Base-by-base conservation (phyloP, 2,113 vertebrate genomes). In the Scartelaos histophorus region DNA sequence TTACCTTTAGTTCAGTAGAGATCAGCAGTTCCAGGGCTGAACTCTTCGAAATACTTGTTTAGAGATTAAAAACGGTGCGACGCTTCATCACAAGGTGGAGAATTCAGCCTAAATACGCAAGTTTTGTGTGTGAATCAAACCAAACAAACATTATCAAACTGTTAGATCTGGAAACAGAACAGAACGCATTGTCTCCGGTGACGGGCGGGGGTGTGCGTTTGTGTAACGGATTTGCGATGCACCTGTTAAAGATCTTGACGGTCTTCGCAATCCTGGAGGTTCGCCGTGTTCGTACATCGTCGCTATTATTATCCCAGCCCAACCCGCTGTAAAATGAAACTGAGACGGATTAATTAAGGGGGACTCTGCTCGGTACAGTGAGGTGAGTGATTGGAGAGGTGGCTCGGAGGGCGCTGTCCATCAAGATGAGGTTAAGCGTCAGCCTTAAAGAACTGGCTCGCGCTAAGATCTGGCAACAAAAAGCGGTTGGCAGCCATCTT, bases 401-500 rank as follows among this genome's bases (percentile, higher is more conserved):
- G 29, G 46, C 15, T 54, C 64, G 53, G 17, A 64, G 77, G 64
- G 3, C 16, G 16, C 61, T n/a, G 34, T 64, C 61, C 61, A 17
- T 43, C 51, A 47, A 7, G 17, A 5, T 54, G 45, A 58, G 22
- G 0, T n/a, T 13, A 25, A 15, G 16, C 65, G 67, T 43, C 19
- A 57, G 70, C 47, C 70, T 65, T 35, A 64, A 17, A 51, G 13
- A 34, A 34, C 58, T 61, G 61, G 34, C 38, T 74, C 15, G 57
- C 58, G 34, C 70, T 71, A 62, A 85, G 76, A 72, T 35, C 70
- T 60, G 78, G 73, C 81, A 74, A 58, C 3, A 25, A 25, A 22
- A 58, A 15, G 1, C 6, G 5, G 56, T 58, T 25, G 56, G 56
- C 5, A 85, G 82, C 71, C 84, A 76, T 38, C 83, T 88, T 88